Conservation (phyloP, 2,888 invertebrate species). For the Agrochola circellaris region DNA sequence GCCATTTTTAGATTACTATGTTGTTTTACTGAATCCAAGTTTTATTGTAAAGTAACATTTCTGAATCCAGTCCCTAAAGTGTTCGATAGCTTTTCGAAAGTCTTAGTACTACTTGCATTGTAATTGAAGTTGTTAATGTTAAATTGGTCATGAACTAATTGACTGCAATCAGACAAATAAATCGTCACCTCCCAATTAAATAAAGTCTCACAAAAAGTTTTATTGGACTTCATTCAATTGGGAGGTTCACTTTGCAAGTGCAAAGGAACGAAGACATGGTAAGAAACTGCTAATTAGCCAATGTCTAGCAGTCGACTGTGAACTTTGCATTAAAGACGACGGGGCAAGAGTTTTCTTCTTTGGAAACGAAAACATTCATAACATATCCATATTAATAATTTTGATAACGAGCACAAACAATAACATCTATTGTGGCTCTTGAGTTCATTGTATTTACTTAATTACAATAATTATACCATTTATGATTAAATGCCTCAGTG, state of each 20-base stretch:
- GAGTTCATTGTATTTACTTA: background rate
- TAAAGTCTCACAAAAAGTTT: background rate
- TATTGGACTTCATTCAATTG: too few species aligned
- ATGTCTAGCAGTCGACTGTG: background rate
- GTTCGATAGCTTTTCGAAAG: background rate
- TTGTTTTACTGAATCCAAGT: background rate
- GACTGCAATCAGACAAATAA: background rate
- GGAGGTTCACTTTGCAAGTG: too few species aligned
- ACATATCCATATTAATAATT: background rate
- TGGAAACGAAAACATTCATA: background rate
- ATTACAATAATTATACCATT: conserved; percentile 12
- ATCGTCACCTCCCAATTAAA: conserved; percentile 1
- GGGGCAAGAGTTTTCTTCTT: background rate
- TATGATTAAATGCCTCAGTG: background rate
- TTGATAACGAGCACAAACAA: background rate
- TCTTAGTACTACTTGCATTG: background rate
- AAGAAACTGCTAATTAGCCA: background rate
- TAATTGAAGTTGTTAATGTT: background rate
- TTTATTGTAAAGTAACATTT: background rate
- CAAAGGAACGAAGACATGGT: background rate
- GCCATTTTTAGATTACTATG: background rate
- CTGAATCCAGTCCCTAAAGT: background rate
- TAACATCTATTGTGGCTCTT: background rate
- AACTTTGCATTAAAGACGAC: background rate
- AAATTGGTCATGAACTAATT: conserved; percentile 3